A percentile compares a stretch with the other conserved stretches of the same genome.
These are phyloP conservation scores for Decapterus maruadsi DNA, from an alignment of 2,797 vertebrate genomes.

Conservation along the genomic window DNA sequence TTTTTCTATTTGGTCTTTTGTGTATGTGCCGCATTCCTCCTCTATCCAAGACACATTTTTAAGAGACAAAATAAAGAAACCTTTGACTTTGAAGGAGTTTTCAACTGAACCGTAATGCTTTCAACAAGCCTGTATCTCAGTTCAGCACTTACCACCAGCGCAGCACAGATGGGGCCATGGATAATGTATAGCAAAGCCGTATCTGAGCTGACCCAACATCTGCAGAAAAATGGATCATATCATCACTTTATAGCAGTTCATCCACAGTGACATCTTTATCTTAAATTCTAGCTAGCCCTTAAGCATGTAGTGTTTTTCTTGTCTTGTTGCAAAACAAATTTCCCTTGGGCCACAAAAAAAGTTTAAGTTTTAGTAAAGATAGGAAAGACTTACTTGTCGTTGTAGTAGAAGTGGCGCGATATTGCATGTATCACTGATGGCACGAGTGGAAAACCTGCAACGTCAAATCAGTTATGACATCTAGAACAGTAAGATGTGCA, in stretches of 20 bases:
- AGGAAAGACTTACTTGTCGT: constrained; percentile 90
- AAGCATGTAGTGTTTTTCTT: too few relatives aligned
- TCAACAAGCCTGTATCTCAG: too few relatives aligned
- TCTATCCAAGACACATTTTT: too few relatives aligned
- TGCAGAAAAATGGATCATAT: constrained; percentile 61
- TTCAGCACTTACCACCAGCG: constrained; percentile 89
- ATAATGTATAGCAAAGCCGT: constrained; percentile 96
- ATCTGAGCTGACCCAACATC: constrained; percentile 96
- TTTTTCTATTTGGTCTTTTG: too few relatives aligned
- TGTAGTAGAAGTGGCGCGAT: constrained; percentile 92
- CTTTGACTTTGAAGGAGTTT: background rate
- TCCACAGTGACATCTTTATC: background rate
- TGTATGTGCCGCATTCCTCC: too few relatives aligned
- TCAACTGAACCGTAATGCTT: background rate
- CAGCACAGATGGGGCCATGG: constrained; percentile 96
- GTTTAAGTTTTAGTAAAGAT: background rate
- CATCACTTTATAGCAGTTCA: background rate
- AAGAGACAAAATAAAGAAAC: too few relatives aligned
- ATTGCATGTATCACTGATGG: constrained; percentile 93
- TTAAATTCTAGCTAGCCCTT: too few relatives aligned
- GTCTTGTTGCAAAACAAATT: too few relatives aligned
- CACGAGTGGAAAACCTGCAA: constrained; percentile 93
- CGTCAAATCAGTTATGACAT: background rate
- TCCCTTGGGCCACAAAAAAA: too few relatives aligned
- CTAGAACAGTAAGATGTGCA: background rate